Evolutionary conservation across 2,888 invertebrate genomes (phyloP).

Genomic region (Ctenicera cuprea): DNA sequence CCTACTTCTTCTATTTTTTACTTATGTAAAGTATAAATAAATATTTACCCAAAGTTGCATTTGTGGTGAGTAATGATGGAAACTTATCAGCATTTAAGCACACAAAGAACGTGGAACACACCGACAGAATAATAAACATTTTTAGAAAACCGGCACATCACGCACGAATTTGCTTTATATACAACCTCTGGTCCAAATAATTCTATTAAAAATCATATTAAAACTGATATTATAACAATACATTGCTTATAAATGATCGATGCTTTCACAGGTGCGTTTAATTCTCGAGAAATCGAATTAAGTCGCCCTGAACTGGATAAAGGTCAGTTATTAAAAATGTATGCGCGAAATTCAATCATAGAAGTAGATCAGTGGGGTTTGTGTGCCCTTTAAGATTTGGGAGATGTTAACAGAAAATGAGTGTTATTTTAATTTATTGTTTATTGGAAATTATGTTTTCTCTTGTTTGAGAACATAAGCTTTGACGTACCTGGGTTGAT

Average conservation of each 20-base stretch:
- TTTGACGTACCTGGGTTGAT: no score
- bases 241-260: slow-evolving; percentile 55
- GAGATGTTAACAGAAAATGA: no score
- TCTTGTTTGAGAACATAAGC: no score
- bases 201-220: slow-evolving; percentile 56
- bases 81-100: slow-evolving; percentile 72
- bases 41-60: slow-evolving; percentile 82
- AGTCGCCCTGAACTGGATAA: slow-evolving; percentile 33
- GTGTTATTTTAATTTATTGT: no score
- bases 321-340: slow-evolving; percentile 56
- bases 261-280: slow-evolving; percentile 51
- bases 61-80: slow-evolving; percentile 83
- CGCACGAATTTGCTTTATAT: slow-evolving; percentile 52
- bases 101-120: slow-evolving; percentile 45
- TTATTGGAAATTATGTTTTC: no score
- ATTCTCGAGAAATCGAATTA: slow-evolving; percentile 48
- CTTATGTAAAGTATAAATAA: neutral
- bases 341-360: slow-evolving; percentile 54
- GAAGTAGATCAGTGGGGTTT: slow-evolving; percentile 39
- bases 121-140: slow-evolving; percentile 58
- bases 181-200: slow-evolving; percentile 44
- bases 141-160: slow-evolving; percentile 47
- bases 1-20: no score
- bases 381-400: slow-evolving; percentile 12
- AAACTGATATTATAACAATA: slow-evolving; percentile 58